Percentiles rank a stretch among this genome's conserved stretches.
These are phyloP conservation scores for Symphodus melops DNA, from an alignment of 2,113 vertebrate species.

Conservation along the genomic window DNA sequence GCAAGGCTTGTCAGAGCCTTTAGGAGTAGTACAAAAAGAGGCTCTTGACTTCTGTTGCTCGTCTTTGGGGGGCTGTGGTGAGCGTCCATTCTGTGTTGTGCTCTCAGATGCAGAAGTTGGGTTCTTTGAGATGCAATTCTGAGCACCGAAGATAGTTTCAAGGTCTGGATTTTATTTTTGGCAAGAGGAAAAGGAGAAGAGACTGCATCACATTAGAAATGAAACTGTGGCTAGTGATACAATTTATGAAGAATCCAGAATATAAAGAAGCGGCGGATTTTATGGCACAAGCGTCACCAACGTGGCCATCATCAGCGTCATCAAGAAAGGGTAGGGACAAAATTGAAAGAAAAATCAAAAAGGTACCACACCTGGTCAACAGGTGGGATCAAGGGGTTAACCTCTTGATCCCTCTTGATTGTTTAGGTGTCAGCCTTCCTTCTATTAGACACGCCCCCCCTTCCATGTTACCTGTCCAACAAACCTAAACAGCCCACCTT, in stretches of 20 bases:
- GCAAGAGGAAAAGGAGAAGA: conserved; percentile 22
- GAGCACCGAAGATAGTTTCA: conserved; percentile 61
- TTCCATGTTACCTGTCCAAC: too few relatives aligned
- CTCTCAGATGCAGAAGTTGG: conserved; percentile 39
- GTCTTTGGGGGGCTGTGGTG: conserved; percentile 9
- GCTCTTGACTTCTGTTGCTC: conserved; percentile 30
- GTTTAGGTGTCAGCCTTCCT: too few relatives aligned
- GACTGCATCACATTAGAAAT: conserved; percentile 11
- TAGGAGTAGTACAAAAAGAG: conserved; percentile 17
- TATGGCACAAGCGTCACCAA: too few relatives aligned
- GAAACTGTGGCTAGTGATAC: conserved; percentile 8
- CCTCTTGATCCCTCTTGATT: too few relatives aligned
- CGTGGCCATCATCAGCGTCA: too few relatives aligned
- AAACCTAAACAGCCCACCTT: too few relatives aligned
- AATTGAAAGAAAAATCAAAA: too few relatives aligned
- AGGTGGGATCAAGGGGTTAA: too few relatives aligned
- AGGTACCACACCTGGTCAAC: too few relatives aligned
- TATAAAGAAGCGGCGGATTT: too few relatives aligned
- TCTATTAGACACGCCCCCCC: too few relatives aligned
- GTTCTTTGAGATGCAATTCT: conserved; percentile 4
- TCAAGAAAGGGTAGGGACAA: too few relatives aligned
- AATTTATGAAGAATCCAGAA: neutral
- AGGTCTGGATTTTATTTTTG: conserved; percentile 65
- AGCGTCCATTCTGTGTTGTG: conserved; percentile 41
- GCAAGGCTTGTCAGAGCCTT: conserved; percentile 30